Conservation (phyloP, 1,140 invertebrate species). For the Gyrodactylus salaris region DNA sequence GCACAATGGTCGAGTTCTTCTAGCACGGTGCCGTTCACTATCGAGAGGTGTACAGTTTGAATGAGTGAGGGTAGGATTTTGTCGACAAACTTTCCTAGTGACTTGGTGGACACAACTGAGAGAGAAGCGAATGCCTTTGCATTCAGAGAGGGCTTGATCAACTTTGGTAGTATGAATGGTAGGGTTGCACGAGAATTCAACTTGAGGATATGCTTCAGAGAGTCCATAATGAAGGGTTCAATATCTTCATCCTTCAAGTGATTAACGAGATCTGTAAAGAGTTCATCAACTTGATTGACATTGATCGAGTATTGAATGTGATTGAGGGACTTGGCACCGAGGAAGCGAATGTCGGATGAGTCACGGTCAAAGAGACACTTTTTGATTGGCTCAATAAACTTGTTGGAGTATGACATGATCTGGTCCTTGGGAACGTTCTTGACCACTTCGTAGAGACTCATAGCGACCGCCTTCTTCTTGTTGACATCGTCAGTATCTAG, state of each 20-base stretch:
- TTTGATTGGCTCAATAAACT: not conserved
- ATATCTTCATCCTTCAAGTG: not conserved
- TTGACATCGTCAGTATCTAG: slow-evolving; percentile 55
- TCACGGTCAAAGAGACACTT: not conserved
- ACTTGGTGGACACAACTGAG: slow-evolving; percentile 59
- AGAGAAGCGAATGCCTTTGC: slow-evolving; percentile 62
- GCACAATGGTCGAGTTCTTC: slow-evolving; percentile 61
- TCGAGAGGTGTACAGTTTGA: not conserved
- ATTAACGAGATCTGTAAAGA: not conserved
- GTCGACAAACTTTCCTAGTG: slow-evolving; percentile 51
- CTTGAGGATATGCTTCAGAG: not conserved
- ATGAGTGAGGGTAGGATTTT: slow-evolving; percentile 55
- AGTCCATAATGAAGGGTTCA: not conserved
- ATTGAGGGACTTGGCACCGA: not conserved
- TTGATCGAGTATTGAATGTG: not conserved
- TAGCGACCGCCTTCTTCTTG: slow-evolving; percentile 82
- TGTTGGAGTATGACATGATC: not conserved
- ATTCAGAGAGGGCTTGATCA: slow-evolving; percentile 48
- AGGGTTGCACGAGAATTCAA: not conserved
- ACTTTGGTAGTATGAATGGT: slow-evolving; percentile 17
- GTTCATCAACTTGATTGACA: not conserved
- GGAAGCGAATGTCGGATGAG: not conserved
- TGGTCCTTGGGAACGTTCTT: slow-evolving; percentile 54
- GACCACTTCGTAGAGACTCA: slow-evolving; percentile 89
- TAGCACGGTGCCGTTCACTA: not conserved